These are phyloP conservation scores for Xylota sylvarum DNA, from an alignment of 2,888 invertebrate genomes.

Conservation along the genomic window DNA sequence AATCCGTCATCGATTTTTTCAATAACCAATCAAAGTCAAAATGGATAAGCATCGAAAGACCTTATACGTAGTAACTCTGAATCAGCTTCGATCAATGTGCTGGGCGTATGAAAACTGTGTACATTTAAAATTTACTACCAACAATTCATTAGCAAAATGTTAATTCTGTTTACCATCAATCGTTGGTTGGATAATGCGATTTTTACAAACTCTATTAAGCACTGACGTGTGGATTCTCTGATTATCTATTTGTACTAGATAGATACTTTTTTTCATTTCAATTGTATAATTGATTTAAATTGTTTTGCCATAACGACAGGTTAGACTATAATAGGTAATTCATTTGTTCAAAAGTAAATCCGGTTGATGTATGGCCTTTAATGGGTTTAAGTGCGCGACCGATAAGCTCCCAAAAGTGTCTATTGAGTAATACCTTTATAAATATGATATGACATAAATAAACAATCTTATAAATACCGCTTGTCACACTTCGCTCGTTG, in stretches of 20 bases:
- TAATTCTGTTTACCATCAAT: slow-evolving; percentile 21
- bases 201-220: slow-evolving; percentile 7
- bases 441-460: slow-evolving; percentile 15
- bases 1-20: slow-evolving; percentile 25
- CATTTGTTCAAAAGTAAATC: slow-evolving; percentile 1
- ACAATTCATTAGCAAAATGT: slow-evolving; percentile 27
- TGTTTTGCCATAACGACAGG: slow-evolving; percentile 20
- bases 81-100: slow-evolving; percentile 4
- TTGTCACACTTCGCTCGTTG: neutral
- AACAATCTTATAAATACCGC: neutral
- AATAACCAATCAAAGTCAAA: neutral
- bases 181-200: neutral
- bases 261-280: neutral
- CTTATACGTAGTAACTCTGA: slow-evolving; percentile 1
- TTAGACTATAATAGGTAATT: neutral
- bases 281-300: slow-evolving; percentile 17
- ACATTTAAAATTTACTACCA: neutral
- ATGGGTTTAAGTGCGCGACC: slow-evolving; percentile 16
- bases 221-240: slow-evolving; percentile 7
- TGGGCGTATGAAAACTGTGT: neutral
- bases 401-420: neutral
- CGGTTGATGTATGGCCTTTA: slow-evolving; percentile 17
- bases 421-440: slow-evolving; percentile 20
- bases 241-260: neutral
- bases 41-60: neutral